Evolutionary conservation across 2,888 invertebrate genomes (phyloP).

Genomic region (Reticulitermes lucifugus): DNA sequence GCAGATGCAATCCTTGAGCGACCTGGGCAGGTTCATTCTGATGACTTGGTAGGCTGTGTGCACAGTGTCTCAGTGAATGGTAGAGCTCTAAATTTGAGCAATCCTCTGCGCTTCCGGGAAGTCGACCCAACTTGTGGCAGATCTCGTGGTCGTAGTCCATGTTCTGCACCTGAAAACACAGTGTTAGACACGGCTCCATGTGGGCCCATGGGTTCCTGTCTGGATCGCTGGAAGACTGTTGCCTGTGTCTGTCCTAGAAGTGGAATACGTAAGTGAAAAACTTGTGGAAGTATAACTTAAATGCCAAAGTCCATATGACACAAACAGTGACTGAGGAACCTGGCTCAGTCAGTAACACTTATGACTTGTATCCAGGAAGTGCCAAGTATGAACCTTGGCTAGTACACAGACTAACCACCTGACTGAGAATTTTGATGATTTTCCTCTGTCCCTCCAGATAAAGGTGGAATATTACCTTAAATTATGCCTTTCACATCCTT

Average conservation of each 20-base stretch:
- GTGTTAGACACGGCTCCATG: constrained; percentile 25
- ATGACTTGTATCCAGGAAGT: too few species aligned
- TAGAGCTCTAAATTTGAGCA: constrained; percentile 82
- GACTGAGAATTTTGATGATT: too few species aligned
- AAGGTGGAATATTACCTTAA: too few species aligned
- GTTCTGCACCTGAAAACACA: constrained; percentile 60
- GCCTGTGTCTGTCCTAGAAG: constrained; percentile 75
- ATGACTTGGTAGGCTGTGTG: constrained; percentile 94
- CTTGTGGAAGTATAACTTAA: too few species aligned
- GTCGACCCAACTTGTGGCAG: constrained; percentile 83
- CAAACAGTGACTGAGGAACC: too few species aligned
- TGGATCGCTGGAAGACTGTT: constrained; percentile 86
- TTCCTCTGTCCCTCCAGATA: too few species aligned
- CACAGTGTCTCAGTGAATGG: constrained; percentile 92
- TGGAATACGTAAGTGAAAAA: background rate
- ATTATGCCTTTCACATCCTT: too few species aligned
- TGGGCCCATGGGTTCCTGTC: constrained; percentile 67
- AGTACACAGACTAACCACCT: too few species aligned
- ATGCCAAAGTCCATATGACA: too few species aligned
- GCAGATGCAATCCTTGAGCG: constrained; percentile 90
- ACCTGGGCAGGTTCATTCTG: constrained; percentile 90
- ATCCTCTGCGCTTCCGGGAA: constrained; percentile 77
- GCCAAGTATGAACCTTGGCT: too few species aligned
- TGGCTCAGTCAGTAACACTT: too few species aligned
- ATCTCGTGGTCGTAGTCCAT: constrained; percentile 54